Evolutionary conservation across 1,140 invertebrate genomes (phyloP), one percentile per base, ranked within the genome.

Genomic region (Varroa destructor): DNA sequence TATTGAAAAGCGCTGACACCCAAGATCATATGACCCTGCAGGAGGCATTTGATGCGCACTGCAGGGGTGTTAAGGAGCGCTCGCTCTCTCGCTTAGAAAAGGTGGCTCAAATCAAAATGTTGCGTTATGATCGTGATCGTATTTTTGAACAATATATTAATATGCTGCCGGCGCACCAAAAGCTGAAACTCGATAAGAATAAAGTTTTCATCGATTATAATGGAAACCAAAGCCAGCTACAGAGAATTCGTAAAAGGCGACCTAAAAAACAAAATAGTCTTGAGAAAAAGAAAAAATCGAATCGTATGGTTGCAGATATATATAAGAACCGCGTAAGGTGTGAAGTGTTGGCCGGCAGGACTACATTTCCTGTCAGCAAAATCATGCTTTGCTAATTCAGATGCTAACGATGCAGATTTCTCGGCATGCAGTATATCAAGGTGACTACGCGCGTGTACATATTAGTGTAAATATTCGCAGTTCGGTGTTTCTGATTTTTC

Each of bases 351-450:
- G 61, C 61, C 5, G 61, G 61, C 12, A 67, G 40, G 37, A 67
- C 61, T 36, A 67, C 61, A 46, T 67, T 67, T 40, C 61, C 61
- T 37, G 61, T 67, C n/a, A 67, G 46, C 61, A 67, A 67, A 37
- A 67, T 67, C 14, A 40, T 67, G 37, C 61, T 67, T 12, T 67
- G 61, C 40, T 67, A 40, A 67, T 67, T 25, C 46, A 12, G 4
- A 51, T 3, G 3, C 4, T 51, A 51, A 51, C 8, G 46, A 51
- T 51, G 8, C 8, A 8, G 46, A 51, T 51, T 51, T 51, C 8
- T 8, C 8, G 46, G 8, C 46, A 5, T 51, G 46, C 4, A 51
- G 46, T 51, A 51, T 51, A 51, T 51, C 46, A 51, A 51, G 46
- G 46, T 3, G 46, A 51, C 46, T 51, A 51, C 46, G 25, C 25